Conservation (phyloP, 2,888 invertebrate genomes). For the Cantharis rufa region DNA sequence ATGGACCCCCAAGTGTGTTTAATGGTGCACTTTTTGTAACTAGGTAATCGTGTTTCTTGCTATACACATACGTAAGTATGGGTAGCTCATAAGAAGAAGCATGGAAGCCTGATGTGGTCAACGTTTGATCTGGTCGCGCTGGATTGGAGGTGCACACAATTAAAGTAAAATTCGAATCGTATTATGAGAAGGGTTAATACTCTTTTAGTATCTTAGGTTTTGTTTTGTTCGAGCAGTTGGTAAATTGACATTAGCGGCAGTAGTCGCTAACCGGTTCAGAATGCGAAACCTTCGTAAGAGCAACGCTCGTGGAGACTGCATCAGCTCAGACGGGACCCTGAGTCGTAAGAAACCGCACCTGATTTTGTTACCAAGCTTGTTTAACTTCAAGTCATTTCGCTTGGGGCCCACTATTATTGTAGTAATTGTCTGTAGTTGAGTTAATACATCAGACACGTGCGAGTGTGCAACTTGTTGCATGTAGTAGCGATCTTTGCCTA, state of each 20-base stretch:
- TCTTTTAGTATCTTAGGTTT: constrained; percentile 19
- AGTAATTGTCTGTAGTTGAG: constrained; percentile 39
- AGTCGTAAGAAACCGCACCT: constrained; percentile 36
- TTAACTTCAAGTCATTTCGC: constrained; percentile 27
- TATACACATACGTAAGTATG: not conserved
- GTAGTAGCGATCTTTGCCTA: constrained; percentile 23
- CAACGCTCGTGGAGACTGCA: constrained; percentile 33
- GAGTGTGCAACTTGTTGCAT: constrained; percentile 44
- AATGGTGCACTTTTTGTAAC: constrained; percentile 3
- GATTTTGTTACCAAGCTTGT: constrained; percentile 25
- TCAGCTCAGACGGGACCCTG: constrained; percentile 34
- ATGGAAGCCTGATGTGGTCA: not conserved
- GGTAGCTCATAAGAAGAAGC: not conserved
- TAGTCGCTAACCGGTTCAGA: constrained; percentile 39
- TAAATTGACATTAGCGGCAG: constrained; percentile 37
- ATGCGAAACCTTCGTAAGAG: constrained; percentile 37
- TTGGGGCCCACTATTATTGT: constrained; percentile 31
- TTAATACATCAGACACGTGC: constrained; percentile 42
- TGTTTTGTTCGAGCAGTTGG: constrained; percentile 27
- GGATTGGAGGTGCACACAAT: not conserved
- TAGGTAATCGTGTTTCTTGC: not conserved
- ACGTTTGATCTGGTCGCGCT: not conserved
- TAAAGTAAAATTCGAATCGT: constrained; percentile 7
- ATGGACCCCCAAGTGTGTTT: constrained; percentile 17
- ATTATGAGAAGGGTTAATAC: constrained; percentile 25